These are phyloP conservation scores for Caenorhabditis latens DNA, from an alignment of 1,140 invertebrate genomes.

Conservation along the genomic window DNA sequence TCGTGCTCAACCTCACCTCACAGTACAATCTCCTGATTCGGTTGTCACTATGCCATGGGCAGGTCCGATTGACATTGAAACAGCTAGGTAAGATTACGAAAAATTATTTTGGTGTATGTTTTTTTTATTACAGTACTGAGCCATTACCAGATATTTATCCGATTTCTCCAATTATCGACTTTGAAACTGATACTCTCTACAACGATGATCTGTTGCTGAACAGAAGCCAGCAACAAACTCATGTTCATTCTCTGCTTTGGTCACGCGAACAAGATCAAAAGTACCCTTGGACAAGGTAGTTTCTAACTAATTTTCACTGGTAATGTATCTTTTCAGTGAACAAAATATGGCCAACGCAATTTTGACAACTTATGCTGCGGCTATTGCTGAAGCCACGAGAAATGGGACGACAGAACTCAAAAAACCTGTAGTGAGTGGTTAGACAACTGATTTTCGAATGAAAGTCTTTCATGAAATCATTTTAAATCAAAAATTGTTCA, in stretches of 20 bases:
- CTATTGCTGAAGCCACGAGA: constrained; percentile 71
- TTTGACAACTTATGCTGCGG: constrained; percentile 72
- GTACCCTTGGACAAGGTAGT: constrained; percentile 76
- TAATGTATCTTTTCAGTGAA: constrained; percentile 66
- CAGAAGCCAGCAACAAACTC: not conserved
- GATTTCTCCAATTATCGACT: constrained; percentile 74
- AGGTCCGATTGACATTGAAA: constrained; percentile 62
- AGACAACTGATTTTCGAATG: not conserved
- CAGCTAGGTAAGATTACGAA: constrained; percentile 61
- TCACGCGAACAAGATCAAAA: constrained; percentile 73
- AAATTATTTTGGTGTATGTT: not conserved
- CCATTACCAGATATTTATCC: constrained; percentile 71
- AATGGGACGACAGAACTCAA: constrained; percentile 19
- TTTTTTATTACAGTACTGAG: constrained; percentile 45
- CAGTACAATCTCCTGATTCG: constrained; percentile 66
- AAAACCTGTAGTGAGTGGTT: constrained; percentile 36
- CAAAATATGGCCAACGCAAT: constrained; percentile 76
- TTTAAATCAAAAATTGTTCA: constrained; percentile 34
- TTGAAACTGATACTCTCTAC: constrained; percentile 72
- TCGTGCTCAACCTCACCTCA: constrained; percentile 72
- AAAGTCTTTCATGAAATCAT: too few species aligned
- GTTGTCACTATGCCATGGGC: constrained; percentile 65
- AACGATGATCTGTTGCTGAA: constrained; percentile 63
- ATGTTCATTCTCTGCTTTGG: constrained; percentile 68
- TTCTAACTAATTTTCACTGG: constrained; percentile 7